Evolutionary conservation across 1,140 invertebrate species (phyloP), one percentile per base, ranked within the genome.

Genomic region (Brachionus asplanchnoidis): DNA sequence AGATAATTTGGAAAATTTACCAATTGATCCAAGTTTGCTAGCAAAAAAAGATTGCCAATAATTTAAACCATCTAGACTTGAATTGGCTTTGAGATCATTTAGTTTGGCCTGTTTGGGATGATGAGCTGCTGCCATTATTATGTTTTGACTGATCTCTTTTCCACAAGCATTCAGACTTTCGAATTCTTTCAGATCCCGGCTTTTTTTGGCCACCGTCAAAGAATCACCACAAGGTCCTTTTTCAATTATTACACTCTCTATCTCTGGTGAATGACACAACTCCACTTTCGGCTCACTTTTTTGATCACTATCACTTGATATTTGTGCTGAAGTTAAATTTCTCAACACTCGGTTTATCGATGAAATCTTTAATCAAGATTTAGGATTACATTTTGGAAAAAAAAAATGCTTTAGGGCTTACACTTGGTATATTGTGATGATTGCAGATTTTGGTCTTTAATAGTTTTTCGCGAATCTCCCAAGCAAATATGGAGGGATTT

Each of bases 391-490:
- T 36, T 60, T 80, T 73, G 40, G 11, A 70, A n/a, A 20, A n/a
- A 7, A 11, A 83, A 83, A 68, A 8, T 40, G 36, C 12, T 26
- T 28, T 2, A 56, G 53, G 53, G 40, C 97, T 98, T 90, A 99
- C 97, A 89, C 95, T 97, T 50, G 97, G 97, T 86, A 98, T 97
- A 89, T 97, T 98, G 90, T 98, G 97, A 87, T 96, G 96, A 85
- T 95, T 95, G 90, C 97, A 99, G 50, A 98, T 94, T 66, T 94
- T 95, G 87, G 98, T 97, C 77, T 94, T 94, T 8, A 98, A 92
- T 85, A 99, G 92, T 87, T 96, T 92, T 32, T 97, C 95, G 23
- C 95, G 90, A 86, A 97, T 97, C 91, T 97, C 95, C 95, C 95
- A 97, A 0, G 95, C 95, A 90, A 97, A 97, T 88, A 97, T 97